Evolutionary conservation across 2,797 vertebrate species (phyloP), one percentile per base, ranked within the genome.

Genomic region (Neosilurus hyrtlii): DNA sequence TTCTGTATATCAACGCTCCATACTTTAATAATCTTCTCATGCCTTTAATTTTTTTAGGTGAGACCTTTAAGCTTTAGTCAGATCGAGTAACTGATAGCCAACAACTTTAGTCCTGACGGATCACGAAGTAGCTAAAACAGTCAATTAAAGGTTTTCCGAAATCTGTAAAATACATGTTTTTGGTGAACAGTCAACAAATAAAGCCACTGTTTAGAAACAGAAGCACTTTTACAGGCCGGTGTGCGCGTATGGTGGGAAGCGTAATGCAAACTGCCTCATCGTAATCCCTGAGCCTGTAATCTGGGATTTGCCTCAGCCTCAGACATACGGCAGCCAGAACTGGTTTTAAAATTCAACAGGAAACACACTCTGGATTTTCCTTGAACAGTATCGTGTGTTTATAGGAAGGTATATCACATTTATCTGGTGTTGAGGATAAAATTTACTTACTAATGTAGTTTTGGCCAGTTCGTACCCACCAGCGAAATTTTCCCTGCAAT

Each of bases 1-100:
- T 37, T 20, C 51, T 4, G n/a, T 56, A 56, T 15, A 9, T 56
- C 54, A 15, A 30, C 30, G 30, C 2, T 30, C 30, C 30, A 2
- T 30, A 30, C 51, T 74, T 74, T 76, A 52, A 74, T 84, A 62
- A 70, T 59, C 63, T 68, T 52, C 26, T 76, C 63, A 43, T 54
- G 57, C 9, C 51, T 71, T 75, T 61, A 56, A 62, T 62, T 62
- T 35, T 35, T 35, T 9, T 35, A 57, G 57, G 24, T 35, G 37
- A 37, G 78, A 56, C 37, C 24, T 76, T 18, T 68, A 62, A 51
- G 26, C 73, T 14, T 68, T 54, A 51, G 54, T 9, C 43, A 59
- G 9, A 51, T 74, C 11, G 1, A 35, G 43, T 61, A 81, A 76
- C 51, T 37, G 79, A 84, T 80, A 75, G 22, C 79, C 43, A 30